Percentiles rank a stretch among this genome's conserved stretches.
These are phyloP conservation scores for Hafferia zeledoni DNA, from an alignment of 2,797 vertebrate species.

Conservation along the genomic window DNA sequence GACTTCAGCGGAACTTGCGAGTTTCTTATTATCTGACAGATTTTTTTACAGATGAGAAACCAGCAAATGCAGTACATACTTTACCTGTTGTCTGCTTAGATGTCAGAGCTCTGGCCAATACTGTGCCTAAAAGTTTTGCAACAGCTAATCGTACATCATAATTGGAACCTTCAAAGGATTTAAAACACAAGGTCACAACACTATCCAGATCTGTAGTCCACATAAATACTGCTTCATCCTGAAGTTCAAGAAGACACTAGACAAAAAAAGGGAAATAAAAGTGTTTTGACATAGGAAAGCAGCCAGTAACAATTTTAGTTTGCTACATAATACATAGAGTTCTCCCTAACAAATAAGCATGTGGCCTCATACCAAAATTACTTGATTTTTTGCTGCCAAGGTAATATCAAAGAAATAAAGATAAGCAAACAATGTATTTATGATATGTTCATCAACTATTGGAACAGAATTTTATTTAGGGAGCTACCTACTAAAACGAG, in stretches of 20 bases:
- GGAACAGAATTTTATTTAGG: background rate
- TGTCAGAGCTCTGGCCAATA: constrained; percentile 85
- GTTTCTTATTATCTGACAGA: background rate
- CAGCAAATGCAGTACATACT: constrained; percentile 17
- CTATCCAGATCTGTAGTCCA: constrained; percentile 91
- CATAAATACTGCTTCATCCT: constrained; percentile 90
- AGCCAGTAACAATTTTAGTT: background rate
- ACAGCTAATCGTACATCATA: constrained; percentile 86
- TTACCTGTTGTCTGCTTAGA: constrained; percentile 80
- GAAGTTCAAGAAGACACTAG: constrained; percentile 92
- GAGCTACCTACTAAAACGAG: background rate
- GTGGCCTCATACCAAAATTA: background rate
- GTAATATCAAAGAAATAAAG: background rate
- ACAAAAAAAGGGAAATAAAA: constrained; percentile 30
- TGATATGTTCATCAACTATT: background rate
- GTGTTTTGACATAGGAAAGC: background rate
- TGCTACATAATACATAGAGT: background rate
- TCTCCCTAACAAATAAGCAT: background rate
- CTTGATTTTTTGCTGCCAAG: background rate
- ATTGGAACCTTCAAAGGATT: constrained; percentile 91
- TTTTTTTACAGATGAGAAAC: background rate
- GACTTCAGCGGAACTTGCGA: background rate
- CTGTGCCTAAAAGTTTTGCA: constrained; percentile 85
- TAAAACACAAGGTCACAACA: constrained; percentile 89
- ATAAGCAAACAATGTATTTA: background rate